phyloP scores from a whole-genome alignment of 2,113 vertebrate genomes.

The Sclerurus mexicanus region DNA sequence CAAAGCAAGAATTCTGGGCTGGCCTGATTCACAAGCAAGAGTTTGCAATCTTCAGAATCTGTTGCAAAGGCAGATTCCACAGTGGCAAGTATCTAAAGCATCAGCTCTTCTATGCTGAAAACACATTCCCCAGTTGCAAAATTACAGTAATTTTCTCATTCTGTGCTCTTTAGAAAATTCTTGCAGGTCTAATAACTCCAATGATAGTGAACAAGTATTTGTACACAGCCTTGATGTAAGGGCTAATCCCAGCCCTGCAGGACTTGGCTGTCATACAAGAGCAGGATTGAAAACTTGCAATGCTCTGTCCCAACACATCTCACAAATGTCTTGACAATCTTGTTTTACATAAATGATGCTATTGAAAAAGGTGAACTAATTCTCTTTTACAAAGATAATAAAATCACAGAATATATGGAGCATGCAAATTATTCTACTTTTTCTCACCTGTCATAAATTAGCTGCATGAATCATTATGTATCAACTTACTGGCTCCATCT shows the following conservation, averaged over 20 bases:
- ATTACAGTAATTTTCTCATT: constrained; percentile 28
- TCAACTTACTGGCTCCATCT: not conserved
- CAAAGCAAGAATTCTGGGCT: not conserved
- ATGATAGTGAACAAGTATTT: not conserved
- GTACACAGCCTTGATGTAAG: not conserved
- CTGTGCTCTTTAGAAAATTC: not conserved
- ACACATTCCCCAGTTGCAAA: not conserved
- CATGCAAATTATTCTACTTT: constrained; percentile 10
- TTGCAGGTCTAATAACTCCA: not conserved
- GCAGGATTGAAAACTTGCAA: not conserved
- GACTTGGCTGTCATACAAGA: not conserved
- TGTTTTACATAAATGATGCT: not conserved
- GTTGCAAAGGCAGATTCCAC: not conserved
- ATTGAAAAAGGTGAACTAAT: not conserved
- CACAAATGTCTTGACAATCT: not conserved
- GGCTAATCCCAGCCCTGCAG: not conserved
- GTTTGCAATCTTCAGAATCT: not conserved
- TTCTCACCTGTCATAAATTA: constrained; percentile 34
- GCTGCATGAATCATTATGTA: not conserved
- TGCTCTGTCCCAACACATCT: not conserved
- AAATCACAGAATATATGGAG: not conserved
- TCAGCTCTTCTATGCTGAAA: not conserved
- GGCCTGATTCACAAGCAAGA: not conserved
- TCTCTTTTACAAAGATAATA: not conserved
- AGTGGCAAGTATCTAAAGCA: not conserved